Evolutionary conservation across 2,888 invertebrate species (phyloP).

Genomic region (Apotomis betuletana): DNA sequence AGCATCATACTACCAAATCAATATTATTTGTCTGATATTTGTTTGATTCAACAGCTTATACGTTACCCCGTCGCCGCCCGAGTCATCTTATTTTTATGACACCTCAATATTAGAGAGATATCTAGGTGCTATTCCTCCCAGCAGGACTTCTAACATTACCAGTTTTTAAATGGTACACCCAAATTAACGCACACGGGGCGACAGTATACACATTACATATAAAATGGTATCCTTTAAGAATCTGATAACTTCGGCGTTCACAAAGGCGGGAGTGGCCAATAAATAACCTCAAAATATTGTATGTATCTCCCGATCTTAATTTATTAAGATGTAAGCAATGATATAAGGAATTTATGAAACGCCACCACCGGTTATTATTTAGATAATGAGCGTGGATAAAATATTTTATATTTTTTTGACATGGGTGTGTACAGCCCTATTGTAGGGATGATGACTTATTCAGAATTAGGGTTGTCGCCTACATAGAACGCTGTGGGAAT

Average conservation of each 20-base stretch:
- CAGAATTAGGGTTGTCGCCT: neutral
- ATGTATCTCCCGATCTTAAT: constrained; percentile 71
- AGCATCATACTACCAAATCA: too few relatives aligned
- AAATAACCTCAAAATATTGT: constrained; percentile 74
- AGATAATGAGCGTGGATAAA: constrained; percentile 69
- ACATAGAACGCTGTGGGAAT: neutral
- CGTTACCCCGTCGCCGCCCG: neutral
- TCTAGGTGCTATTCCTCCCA: constrained; percentile 15
- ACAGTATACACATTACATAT: constrained; percentile 10
- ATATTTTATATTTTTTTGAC: constrained; percentile 44
- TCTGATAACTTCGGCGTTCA: constrained; percentile 68
- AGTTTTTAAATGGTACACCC: constrained; percentile 14
- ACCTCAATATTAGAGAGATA: neutral
- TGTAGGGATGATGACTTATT: constrained; percentile 24
- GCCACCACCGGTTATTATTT: constrained; percentile 59
- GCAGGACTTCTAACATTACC: constrained; percentile 19
- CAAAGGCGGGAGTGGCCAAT: constrained; percentile 64
- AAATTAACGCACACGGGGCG: constrained; percentile 23
- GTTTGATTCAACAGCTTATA: neutral
- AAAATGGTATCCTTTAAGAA: constrained; percentile 46
- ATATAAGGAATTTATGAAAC: constrained; percentile 71
- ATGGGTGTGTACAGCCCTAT: constrained; percentile 33
- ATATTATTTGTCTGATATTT: too few relatives aligned
- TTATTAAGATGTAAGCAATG: constrained; percentile 74
- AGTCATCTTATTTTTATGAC: neutral